A percentile compares a stretch with the other conserved stretches of the same genome.
Conservation (phyloP, 30 jellyfish, hydroid and myxozoan species). For the Aurelia coerulea region DNA sequence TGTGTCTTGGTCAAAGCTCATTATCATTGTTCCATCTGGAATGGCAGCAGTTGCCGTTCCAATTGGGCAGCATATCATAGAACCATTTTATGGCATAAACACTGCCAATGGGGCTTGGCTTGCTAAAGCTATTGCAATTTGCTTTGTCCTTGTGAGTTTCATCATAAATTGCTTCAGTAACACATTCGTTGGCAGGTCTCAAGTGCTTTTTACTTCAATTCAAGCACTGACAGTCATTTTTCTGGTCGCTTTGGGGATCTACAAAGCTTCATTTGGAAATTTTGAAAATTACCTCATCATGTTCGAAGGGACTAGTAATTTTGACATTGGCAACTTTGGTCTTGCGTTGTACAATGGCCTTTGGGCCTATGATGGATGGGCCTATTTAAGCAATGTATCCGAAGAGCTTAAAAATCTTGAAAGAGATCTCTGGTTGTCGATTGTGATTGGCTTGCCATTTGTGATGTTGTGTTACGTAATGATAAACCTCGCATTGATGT, state of each 20-base stretch:
- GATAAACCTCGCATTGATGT: constrained; percentile 30
- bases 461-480: constrained; percentile 11
- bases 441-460: constrained; percentile 9
- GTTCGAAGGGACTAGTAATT: background rate
- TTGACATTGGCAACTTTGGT: background rate
- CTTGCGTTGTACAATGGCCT: constrained; percentile 27
- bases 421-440: constrained; percentile 5
- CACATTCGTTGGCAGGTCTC: constrained; percentile 14
- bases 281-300: constrained; percentile 6
- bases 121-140: constrained; percentile 8
- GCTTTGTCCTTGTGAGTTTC: background rate
- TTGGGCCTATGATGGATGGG: constrained; percentile 50
- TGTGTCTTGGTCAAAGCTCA: background rate
- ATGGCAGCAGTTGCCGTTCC: background rate
- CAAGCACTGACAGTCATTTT: constrained; percentile 11
- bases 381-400: background rate
- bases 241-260: constrained; percentile 1
- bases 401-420: constrained; percentile 5
- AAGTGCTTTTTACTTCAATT: background rate
- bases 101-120: background rate
- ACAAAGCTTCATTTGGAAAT: constrained; percentile 18
- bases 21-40: background rate
- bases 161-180: constrained; percentile 7
- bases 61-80: constrained; percentile 11
- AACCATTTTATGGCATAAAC: constrained; percentile 8